phyloP scores from a whole-genome alignment of 2,797 vertebrate genomes.

The Spea hammondii region DNA sequence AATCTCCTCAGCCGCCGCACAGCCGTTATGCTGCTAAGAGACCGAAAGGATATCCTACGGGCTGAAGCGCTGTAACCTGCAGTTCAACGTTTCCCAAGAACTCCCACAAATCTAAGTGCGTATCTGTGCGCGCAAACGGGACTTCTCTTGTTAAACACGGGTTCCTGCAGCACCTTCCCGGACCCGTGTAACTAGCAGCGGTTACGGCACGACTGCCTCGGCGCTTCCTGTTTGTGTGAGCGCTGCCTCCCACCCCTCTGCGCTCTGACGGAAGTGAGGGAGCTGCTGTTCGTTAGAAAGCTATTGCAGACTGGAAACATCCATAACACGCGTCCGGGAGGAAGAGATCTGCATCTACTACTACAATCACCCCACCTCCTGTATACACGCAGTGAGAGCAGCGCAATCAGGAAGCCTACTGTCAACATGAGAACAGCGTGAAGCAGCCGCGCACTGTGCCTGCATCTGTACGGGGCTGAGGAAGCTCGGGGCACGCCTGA shows the following conservation, averaged over 20 bases:
- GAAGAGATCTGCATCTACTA: conserved; percentile 3
- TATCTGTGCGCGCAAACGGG: too few relatives aligned
- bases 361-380: too few relatives aligned
- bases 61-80: too few relatives aligned
- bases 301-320: neutral
- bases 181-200: conserved; percentile 6
- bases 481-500: neutral
- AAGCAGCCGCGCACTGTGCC: neutral
- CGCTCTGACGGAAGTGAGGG: conserved; percentile 75
- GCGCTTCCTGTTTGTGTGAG: conserved; percentile 72
- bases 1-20: too few relatives aligned
- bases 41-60: too few relatives aligned
- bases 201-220: conserved; percentile 51
- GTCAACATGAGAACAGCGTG: conserved; percentile 33
- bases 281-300: conserved; percentile 14
- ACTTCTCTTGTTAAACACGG: too few relatives aligned
- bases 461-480: neutral
- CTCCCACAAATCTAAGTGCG: too few relatives aligned
- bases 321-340: conserved; percentile 58
- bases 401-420: conserved; percentile 14
- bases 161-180: neutral
- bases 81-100: too few relatives aligned
- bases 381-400: neutral
- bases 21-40: too few relatives aligned
- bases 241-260: conserved; percentile 65